These are phyloP conservation scores for Chloropsis hardwickii DNA, from an alignment of 2,113 vertebrate species.

Conservation along the genomic window DNA sequence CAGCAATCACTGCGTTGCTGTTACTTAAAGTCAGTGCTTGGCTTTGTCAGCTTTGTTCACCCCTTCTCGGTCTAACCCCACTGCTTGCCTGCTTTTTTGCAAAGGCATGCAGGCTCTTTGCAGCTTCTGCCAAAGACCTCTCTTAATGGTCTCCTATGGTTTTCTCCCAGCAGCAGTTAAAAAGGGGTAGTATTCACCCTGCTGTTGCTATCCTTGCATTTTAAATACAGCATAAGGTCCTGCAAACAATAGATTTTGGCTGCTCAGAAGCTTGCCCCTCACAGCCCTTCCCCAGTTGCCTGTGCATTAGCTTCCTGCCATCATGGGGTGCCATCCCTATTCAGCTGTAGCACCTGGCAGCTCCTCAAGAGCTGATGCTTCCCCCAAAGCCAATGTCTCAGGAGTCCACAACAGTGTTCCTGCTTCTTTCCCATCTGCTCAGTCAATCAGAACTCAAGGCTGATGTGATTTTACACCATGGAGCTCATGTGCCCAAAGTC, in stretches of 20 bases:
- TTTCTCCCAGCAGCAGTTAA: neutral
- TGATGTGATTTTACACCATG: neutral
- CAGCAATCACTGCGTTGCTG: accelerated
- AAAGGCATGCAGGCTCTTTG: neutral
- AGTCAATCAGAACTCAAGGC: neutral
- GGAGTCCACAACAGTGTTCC: neutral
- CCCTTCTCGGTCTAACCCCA: neutral
- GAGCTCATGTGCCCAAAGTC: neutral
- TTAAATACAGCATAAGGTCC: neutral
- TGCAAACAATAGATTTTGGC: neutral
- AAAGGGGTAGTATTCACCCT: neutral
- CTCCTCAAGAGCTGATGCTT: neutral
- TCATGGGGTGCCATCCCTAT: accelerated
- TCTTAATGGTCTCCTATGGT: neutral
- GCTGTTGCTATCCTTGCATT: neutral
- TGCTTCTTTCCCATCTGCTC: neutral
- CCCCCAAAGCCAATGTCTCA: accelerated
- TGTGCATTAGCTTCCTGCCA: accelerated
- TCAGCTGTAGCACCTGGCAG: neutral
- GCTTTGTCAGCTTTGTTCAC: neutral
- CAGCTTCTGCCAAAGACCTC: neutral
- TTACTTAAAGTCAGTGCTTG: neutral
- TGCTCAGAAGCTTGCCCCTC: neutral
- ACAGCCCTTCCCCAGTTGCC: neutral
- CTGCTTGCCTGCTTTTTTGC: neutral